Evolutionary conservation across 2,113 vertebrate species (phyloP), one percentile per base, ranked within the genome.

Genomic region (Pelusios castaneus): DNA sequence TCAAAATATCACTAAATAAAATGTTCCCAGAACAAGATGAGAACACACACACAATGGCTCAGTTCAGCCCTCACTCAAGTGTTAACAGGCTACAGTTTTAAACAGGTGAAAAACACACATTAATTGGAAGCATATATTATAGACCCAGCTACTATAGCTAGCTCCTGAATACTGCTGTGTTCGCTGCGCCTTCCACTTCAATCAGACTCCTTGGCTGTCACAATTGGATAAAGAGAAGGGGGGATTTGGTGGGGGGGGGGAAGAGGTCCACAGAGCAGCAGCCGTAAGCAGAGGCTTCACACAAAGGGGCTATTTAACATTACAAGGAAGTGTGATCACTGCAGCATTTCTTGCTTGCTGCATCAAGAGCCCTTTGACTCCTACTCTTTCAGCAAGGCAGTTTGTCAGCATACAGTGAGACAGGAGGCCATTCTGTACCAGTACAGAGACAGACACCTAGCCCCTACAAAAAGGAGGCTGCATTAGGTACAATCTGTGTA

Each of bases 21-120:
- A 9, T 70, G n/a, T 38, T 70, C 19, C 38, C 31, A 8, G 17
- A 38, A 27, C 76, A 88, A 91, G 88, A 16, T 13, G 5, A 90
- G 34, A 91, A 24, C 41, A 81, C 6, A 60, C 75, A 25, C 21
- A 78, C 73, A 87, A 34, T 5, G 5, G 10, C 52, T 25, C 45
- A 92, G 45, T 45, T 34, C 43, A 91, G 60, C 25, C 67, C 81
- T 58, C 84, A 86, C 34, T 45, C 31, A 76, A 89, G 51, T 10
- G 84, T 67, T 80, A 90, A 79, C 31, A 78, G 83, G n/a, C 31
- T 38, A 84, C 83, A 75, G 77, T 89, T 93, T 91, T 78, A 89
- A 87, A 86, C 79, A 77, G 84, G 70, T 76, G 51, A 19, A 89
- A 95, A n/a, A 87, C 38, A 87, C 80, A 96, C 31, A 27, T 87